Evolutionary conservation across 2,888 invertebrate genomes (phyloP).

Genomic region (Drosophila colorata): DNA sequence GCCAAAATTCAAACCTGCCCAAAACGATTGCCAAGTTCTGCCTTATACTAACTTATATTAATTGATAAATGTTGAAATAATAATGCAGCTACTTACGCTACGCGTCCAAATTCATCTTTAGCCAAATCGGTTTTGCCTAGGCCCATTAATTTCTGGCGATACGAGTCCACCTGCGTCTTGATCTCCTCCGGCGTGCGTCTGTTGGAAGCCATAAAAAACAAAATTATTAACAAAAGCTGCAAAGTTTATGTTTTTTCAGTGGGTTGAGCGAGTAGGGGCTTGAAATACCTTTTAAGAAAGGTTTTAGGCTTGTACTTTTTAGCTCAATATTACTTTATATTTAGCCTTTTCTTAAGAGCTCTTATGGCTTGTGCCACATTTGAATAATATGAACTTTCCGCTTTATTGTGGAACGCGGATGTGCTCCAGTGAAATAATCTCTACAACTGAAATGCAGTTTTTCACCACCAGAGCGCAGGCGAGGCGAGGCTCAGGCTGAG

Average conservation of each 20-base stretch:
- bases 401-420: slow-evolving; percentile 42
- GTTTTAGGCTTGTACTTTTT: neutral
- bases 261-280: too few species aligned
- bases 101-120: slow-evolving; percentile 94
- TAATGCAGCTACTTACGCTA: slow-evolving; percentile 85
- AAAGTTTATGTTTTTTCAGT: too few species aligned
- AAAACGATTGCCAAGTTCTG: neutral
- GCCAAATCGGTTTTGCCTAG: slow-evolving; percentile 87
- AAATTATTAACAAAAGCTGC: neutral
- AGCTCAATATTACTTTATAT: neutral
- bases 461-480: slow-evolving; percentile 61
- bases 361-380: slow-evolving; percentile 11
- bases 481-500: slow-evolving; percentile 35
- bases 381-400: slow-evolving; percentile 26
- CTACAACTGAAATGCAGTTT: slow-evolving; percentile 81
- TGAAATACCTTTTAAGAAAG: slow-evolving; percentile 2
- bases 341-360: slow-evolving; percentile 4
- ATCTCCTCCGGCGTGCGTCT: slow-evolving; percentile 95
- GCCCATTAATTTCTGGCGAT: slow-evolving; percentile 94
- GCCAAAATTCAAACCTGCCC: too few species aligned
- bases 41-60: neutral
- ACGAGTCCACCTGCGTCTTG: slow-evolving; percentile 93
- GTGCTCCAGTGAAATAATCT: slow-evolving; percentile 76
- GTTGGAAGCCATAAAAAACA: slow-evolving; percentile 60
- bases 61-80: neutral